These are phyloP conservation scores for Neofelis nebulosa DNA, from an alignment of 2,113 vertebrate species.

Conservation along the genomic window DNA sequence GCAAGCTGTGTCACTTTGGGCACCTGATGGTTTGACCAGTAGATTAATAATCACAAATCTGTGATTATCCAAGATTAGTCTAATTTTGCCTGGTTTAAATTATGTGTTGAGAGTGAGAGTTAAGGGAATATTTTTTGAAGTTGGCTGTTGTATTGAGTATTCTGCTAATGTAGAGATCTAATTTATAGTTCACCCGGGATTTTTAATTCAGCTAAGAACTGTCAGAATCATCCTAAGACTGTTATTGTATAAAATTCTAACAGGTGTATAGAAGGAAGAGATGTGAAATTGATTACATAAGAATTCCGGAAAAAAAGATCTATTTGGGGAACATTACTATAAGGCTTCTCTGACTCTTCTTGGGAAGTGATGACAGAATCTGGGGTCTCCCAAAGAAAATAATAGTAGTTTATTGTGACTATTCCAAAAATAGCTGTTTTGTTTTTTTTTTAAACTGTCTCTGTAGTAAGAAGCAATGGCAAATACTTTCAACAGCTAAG, in stretches of 20 bases:
- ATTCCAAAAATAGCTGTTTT: background rate
- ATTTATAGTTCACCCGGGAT: background rate
- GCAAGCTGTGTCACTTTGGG: background rate
- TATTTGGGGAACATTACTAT: background rate
- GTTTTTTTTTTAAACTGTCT: background rate
- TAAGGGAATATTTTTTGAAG: constrained; percentile 18
- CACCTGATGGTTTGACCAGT: background rate
- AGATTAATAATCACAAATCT: background rate
- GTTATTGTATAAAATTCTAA: background rate
- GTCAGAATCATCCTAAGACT: background rate
- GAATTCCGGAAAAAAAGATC: background rate
- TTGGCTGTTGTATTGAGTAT: background rate
- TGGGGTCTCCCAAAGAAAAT: background rate
- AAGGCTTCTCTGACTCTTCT: background rate
- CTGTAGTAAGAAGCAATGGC: background rate
- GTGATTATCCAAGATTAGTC: background rate
- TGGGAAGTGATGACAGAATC: background rate
- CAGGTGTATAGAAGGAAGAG: background rate
- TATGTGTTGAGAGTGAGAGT: background rate
- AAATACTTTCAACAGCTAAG: background rate
- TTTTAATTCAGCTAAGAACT: constrained; percentile 27
- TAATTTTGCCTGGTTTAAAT: constrained; percentile 11
- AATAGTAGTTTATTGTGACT: background rate
- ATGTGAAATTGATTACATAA: background rate
- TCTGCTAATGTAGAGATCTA: background rate